Conservation (phyloP, 2,888 invertebrate species). For the Bedellia somnulentella region DNA sequence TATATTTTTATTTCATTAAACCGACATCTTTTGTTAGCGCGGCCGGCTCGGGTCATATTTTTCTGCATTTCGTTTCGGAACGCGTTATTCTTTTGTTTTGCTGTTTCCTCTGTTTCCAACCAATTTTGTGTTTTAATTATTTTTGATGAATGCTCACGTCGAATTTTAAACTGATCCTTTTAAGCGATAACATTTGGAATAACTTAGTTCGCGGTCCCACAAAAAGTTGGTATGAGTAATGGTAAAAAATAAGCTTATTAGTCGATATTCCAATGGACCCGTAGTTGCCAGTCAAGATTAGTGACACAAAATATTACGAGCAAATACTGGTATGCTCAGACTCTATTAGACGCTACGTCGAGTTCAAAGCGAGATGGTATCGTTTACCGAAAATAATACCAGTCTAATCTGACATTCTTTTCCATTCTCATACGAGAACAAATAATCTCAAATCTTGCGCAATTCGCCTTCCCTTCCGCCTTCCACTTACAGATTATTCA, state of each 20-base stretch:
- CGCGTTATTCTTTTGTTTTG: conserved; percentile 52
- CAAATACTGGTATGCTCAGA: conserved; percentile 29
- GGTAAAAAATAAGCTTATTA: neutral
- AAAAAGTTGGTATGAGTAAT: neutral
- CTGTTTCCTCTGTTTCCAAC: conserved; percentile 39
- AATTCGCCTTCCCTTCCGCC: conserved; percentile 42
- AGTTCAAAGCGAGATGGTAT: conserved; percentile 43
- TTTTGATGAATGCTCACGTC: conserved; percentile 38
- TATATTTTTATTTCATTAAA: conserved; percentile 61
- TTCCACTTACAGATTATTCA: conserved; percentile 33
- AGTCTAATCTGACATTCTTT: conserved; percentile 44
- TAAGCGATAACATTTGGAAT: conserved; percentile 22
- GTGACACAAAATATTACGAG: conserved; percentile 13
- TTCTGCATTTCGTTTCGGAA: conserved; percentile 59
- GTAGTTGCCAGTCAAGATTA: conserved; percentile 41
- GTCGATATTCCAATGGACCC: conserved; percentile 17
- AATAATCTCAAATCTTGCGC: conserved; percentile 24
- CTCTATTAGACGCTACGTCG: conserved; percentile 46
- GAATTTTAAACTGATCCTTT: conserved; percentile 1
- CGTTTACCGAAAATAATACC: conserved; percentile 53
- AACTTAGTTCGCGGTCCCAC: conserved; percentile 13
- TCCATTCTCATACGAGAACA: conserved; percentile 25
- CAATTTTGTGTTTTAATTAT: conserved; percentile 51
- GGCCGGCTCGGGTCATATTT: conserved; percentile 56
- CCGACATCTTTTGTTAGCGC: conserved; percentile 59